phyloP scores from a whole-genome alignment of 2,797 vertebrate genomes.

The Erpetoichthys calabaricus region DNA sequence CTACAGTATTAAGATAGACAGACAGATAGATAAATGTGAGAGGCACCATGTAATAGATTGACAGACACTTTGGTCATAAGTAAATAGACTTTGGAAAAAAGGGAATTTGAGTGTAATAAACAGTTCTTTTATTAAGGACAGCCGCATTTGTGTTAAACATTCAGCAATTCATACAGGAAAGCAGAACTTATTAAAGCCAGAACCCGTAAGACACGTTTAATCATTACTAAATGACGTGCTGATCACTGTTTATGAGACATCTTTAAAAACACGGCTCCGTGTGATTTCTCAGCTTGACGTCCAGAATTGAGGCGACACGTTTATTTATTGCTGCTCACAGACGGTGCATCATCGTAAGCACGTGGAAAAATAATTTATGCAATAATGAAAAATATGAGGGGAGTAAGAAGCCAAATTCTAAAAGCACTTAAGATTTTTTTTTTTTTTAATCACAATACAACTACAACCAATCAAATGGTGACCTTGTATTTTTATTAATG shows the following conservation, averaged over 20 bases:
- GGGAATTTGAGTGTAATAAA: too few species aligned
- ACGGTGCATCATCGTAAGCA: too few species aligned
- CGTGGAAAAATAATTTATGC: not conserved
- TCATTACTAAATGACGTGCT: not conserved
- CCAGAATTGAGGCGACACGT: not conserved
- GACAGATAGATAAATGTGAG: too few species aligned
- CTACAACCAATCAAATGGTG: slow-evolving; percentile 16
- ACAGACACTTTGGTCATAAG: too few species aligned
- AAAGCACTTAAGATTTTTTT: slow-evolving; percentile 33
- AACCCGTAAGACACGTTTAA: too few species aligned
- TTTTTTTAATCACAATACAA: slow-evolving; percentile 15
- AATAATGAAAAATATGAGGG: not conserved
- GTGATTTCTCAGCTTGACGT: not conserved
- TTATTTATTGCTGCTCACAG: not conserved
- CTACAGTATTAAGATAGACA: too few species aligned
- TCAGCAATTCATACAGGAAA: too few species aligned
- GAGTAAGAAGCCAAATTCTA: not conserved
- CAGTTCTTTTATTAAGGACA: too few species aligned
- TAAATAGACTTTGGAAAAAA: too few species aligned
- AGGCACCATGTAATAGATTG: too few species aligned
- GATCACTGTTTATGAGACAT: not conserved
- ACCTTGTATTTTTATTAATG: slow-evolving; percentile 55
- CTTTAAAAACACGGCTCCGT: not conserved
- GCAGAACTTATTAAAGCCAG: too few species aligned
- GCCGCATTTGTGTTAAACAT: too few species aligned